Evolutionary conservation across 1,140 invertebrate species (phyloP).

Genomic region (Geopemphigus sp.): DNA sequence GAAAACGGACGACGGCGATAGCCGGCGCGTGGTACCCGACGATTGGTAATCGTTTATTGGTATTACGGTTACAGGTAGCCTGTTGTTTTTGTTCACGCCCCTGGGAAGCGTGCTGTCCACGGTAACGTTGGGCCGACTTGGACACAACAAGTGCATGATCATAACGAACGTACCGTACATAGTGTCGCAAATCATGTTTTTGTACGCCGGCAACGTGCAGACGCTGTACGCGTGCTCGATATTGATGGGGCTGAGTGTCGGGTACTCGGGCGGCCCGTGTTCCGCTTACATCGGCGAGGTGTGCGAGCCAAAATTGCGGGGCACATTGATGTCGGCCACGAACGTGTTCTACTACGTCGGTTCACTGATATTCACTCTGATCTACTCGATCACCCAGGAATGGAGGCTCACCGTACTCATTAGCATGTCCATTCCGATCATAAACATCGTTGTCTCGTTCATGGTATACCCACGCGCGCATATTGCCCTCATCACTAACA

Average conservation of each 20-base stretch:
- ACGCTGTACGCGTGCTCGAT: constrained; percentile 50
- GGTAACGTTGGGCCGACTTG: constrained; percentile 35
- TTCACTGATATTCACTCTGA: background rate
- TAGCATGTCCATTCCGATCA: constrained; percentile 48
- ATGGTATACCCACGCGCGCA: constrained; percentile 20
- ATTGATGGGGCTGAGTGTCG: constrained; percentile 55
- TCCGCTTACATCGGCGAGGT: constrained; percentile 60
- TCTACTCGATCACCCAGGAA: constrained; percentile 9
- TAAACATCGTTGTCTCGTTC: constrained; percentile 37
- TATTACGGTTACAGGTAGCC: constrained; percentile 52
- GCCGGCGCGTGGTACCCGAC: too few species aligned
- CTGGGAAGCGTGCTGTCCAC: constrained; percentile 51
- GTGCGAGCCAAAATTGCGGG: constrained; percentile 55
- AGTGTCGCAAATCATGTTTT: constrained; percentile 51
- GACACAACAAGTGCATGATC: constrained; percentile 52
- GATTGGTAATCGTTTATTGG: too few species aligned
- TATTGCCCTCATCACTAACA: background rate
- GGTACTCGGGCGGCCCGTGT: constrained; percentile 59
- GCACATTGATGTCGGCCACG: constrained; percentile 39
- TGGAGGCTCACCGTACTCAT: constrained; percentile 50
- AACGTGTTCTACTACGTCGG: constrained; percentile 40
- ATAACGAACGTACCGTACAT: constrained; percentile 52
- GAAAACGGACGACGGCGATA: too few species aligned
- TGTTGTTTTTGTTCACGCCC: constrained; percentile 50
- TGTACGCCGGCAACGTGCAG: constrained; percentile 41